Conservation (phyloP, 2,797 vertebrate species). For the Cacajao melanocephalus region DNA sequence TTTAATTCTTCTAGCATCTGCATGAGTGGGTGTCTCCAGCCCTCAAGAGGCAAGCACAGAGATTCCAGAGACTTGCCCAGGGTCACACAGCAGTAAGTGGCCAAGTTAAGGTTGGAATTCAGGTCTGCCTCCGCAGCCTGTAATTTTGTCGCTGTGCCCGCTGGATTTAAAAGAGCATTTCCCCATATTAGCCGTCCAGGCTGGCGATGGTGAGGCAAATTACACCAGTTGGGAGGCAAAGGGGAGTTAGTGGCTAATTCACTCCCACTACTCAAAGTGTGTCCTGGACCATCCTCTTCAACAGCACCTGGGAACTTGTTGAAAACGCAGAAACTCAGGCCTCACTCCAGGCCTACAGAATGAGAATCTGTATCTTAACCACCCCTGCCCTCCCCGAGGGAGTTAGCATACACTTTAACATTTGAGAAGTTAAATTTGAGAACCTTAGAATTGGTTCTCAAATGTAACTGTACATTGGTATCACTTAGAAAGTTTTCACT, state of each 20-base stretch:
- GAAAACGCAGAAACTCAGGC: not conserved
- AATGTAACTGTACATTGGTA: not conserved
- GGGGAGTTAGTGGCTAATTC: not conserved
- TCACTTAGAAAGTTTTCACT: not conserved
- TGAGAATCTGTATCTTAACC: not conserved
- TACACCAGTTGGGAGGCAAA: not conserved
- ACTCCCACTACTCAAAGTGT: not conserved
- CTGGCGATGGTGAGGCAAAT: not conserved
- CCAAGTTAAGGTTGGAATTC: not conserved
- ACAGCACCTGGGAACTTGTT: not conserved
- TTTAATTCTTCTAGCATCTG: not conserved
- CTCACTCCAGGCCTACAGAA: not conserved
- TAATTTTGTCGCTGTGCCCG: not conserved
- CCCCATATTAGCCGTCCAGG: not conserved
- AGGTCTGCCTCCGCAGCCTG: not conserved
- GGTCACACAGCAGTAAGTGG: not conserved
- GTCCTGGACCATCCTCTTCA: not conserved
- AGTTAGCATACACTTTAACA: not conserved
- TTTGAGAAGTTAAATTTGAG: not conserved
- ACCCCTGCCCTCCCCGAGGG: not conserved
- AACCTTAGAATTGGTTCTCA: not conserved
- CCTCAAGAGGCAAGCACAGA: not conserved
- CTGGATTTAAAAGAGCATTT: not conserved
- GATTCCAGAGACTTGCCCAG: not conserved
- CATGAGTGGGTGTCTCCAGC: not conserved